Evolutionary conservation across 1,140 invertebrate genomes (phyloP).

Genomic region (Drosophila punjabiensis): DNA sequence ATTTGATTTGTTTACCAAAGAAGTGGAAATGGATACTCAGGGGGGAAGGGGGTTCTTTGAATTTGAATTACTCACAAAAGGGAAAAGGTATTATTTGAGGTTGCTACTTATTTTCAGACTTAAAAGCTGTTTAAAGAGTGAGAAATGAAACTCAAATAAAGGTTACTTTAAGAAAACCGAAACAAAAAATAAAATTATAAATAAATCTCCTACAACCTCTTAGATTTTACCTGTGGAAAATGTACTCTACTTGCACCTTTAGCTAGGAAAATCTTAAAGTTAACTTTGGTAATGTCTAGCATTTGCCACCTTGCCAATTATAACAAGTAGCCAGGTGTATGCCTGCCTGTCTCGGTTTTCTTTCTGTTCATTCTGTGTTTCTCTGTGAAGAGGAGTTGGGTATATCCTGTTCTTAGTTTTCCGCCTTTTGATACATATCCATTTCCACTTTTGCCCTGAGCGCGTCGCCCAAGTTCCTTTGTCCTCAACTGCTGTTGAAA

Average conservation of each 20-base stretch:
- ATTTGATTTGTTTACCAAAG: constrained; percentile 46
- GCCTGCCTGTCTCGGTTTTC: constrained; percentile 9
- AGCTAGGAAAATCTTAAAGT: constrained; percentile 12
- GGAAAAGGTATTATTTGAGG: neutral
- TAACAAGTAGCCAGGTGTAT: constrained; percentile 69
- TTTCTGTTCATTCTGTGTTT: constrained; percentile 8
- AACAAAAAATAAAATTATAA: neutral
- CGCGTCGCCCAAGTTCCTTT: constrained; percentile 52
- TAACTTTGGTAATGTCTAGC: constrained; percentile 23
- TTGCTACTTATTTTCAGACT: neutral
- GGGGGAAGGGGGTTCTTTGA: neutral
- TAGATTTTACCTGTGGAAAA: constrained; percentile 9
- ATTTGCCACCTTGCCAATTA: constrained; percentile 66
- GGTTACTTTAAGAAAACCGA: neutral
- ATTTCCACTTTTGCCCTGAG: constrained; percentile 52
- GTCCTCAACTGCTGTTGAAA: constrained; percentile 59
- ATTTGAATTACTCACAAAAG: neutral
- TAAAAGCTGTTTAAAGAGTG: neutral
- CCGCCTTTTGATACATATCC: constrained; percentile 69
- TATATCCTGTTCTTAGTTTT: constrained; percentile 78
- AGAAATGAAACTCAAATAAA: neutral
- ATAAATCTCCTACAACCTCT: neutral
- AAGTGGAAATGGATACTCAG: constrained; percentile 19
- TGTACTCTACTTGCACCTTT: neutral
- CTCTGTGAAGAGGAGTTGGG: constrained; percentile 24